Evolutionary conservation across 2,113 vertebrate species (phyloP).

Genomic region (Sebastes schlegelii): DNA sequence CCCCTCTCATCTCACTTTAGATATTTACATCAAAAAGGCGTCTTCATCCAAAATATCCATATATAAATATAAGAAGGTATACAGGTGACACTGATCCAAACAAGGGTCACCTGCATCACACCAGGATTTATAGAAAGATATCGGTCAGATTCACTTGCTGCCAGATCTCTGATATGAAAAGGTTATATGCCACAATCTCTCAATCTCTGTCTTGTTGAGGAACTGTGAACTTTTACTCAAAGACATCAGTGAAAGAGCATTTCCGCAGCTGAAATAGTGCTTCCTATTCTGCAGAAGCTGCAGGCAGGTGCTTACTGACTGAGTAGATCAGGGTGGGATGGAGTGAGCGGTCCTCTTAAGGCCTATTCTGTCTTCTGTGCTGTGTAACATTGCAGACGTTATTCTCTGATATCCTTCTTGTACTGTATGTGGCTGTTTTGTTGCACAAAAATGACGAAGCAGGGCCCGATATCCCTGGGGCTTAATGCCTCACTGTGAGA

Average conservation of each 20-base stretch:
- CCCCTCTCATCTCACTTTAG: no score
- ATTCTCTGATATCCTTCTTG: conserved; percentile 5
- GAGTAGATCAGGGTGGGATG: conserved; percentile 2
- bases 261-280: not conserved
- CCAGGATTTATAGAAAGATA: not conserved
- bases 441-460: conserved; percentile 26
- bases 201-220: not conserved
- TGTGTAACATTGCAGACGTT: conserved; percentile 1
- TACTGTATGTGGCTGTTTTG: conserved; percentile 40
- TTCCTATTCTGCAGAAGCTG: not conserved
- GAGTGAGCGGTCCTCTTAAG: conserved; percentile 6
- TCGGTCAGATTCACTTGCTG: not conserved
- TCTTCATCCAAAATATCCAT: no score
- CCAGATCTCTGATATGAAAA: not conserved
- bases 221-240: not conserved
- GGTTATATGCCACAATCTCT: not conserved
- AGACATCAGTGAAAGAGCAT: not conserved
- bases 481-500: conserved; percentile 31
- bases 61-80: no score
- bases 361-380: conserved; percentile 5
- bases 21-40: no score
- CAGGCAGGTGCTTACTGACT: conserved; percentile 34
- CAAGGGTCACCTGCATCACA: no score
- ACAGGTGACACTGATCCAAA: not conserved
- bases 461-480: conserved; percentile 23